Percentiles rank a stretch among this genome's conserved stretches.
Evolutionary conservation across 2,113 vertebrate species (phyloP).

Genomic region (Gasterosteus aculeatus): DNA sequence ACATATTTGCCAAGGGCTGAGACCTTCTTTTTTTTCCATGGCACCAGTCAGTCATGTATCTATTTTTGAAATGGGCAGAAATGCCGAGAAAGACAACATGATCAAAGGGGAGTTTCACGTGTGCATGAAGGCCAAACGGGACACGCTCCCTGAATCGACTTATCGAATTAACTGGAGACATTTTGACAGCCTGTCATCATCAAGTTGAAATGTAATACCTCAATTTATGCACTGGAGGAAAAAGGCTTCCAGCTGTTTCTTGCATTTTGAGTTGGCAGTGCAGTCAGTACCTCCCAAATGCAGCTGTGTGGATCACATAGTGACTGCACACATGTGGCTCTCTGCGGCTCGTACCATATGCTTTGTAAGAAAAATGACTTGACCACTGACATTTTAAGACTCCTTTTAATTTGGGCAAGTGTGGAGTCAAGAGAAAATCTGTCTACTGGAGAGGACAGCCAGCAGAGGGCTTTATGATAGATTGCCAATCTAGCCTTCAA

Average conservation of each 20-base stretch:
- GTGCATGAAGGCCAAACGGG: not conserved
- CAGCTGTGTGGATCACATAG: conserved; percentile 4
- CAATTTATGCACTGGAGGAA: not conserved
- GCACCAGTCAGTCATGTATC: not conserved
- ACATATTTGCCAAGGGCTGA: not conserved
- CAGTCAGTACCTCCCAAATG: not conserved
- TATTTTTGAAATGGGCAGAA: not conserved
- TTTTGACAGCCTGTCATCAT: conserved; percentile 16
- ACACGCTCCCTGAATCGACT: not conserved
- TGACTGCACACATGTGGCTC: not conserved
- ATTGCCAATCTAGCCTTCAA: not conserved
- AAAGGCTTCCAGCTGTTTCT: not conserved
- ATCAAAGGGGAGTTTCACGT: not conserved
- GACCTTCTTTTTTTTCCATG: not conserved
- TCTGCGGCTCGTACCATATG: not conserved
- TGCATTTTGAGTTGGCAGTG: not conserved
- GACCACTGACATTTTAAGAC: not conserved
- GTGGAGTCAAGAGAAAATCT: not conserved
- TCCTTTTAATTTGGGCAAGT: not conserved
- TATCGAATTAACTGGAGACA: not conserved
- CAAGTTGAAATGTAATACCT: conserved; percentile 2
- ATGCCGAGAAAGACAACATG: not conserved
- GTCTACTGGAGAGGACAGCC: not conserved
- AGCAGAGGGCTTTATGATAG: conserved; percentile 58
- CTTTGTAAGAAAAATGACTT: not conserved